Base-by-base conservation (phyloP, 2,113 vertebrate species). In the Megaceryle maxima region DNA sequence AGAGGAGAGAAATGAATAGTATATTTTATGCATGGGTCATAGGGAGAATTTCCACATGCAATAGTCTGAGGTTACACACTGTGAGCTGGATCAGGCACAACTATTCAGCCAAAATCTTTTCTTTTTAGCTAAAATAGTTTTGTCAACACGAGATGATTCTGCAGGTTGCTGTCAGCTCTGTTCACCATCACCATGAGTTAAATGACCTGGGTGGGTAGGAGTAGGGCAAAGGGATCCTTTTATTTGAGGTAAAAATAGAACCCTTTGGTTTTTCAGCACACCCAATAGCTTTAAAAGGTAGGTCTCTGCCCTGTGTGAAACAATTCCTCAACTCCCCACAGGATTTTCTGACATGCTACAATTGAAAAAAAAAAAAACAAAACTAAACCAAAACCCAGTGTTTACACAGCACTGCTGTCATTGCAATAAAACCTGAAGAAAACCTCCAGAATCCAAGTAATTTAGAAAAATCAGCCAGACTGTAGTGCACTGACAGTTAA, bases 151-250 rank as follows among this genome's bases (percentile, higher is more conserved):
- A 83, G 57, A 39, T 0, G 5, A 20, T 56, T 69, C 56, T 72
- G 67, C 55, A 90, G 16, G 13, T 53, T 83, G 64, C 46, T 66
- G 9, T 17, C 19, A 33, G 72, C 57, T 81, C 72, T 73, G 33
- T 10, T 69, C 39, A 37, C 6, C 39, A 28, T 7, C 57, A 31
- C 11, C 29, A 17, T 0, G 1, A 76, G 26, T 43, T 66, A 16
- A 63, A 62, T 5, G 29, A 31, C 21, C 13, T 0, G 0, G 41
- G 9, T 1, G 5, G 19, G 44, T 18, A 25, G 39, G 29, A 63
- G 29, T 1, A 9, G n/a, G 46, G 11, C 25, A 82, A 87, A 78
- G 75, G 2, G 9, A 56, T 37, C 63, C n/a, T 70, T 46, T 28
- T 50, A 26, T 55, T 17, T 41, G 5, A 66, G 41, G 55, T 11